phyloP scores from a whole-genome alignment of 1,140 invertebrate species.

The Coptotermes formosanus region DNA sequence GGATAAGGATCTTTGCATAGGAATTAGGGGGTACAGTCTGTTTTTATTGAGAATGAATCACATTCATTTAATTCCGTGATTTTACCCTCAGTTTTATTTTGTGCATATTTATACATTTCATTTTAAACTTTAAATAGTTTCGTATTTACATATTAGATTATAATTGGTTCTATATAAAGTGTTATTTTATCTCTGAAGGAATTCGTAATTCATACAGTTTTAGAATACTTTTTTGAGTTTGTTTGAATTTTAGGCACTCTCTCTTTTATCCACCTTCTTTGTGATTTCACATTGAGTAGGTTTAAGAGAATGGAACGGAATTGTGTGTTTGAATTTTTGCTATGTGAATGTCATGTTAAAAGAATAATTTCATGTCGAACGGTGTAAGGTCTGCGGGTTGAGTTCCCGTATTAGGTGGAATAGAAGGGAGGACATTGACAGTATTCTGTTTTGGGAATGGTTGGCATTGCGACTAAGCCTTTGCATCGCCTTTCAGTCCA shows the following conservation, averaged over 20 bases:
- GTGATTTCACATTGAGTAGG: neutral
- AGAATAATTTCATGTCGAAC: no score
- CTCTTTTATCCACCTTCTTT: neutral
- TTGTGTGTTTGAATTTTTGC: neutral
- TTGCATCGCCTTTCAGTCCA: neutral
- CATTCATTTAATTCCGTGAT: neutral
- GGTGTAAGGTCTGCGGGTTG: no score
- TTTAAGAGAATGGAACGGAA: neutral
- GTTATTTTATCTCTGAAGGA: neutral
- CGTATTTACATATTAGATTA: constrained; percentile 24
- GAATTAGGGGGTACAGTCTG: neutral
- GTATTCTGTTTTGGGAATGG: neutral
- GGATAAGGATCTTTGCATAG: neutral
- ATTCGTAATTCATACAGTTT: constrained; percentile 13
- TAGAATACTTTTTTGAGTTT: constrained; percentile 3
- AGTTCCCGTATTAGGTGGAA: neutral
- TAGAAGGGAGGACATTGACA: neutral
- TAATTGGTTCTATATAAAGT: neutral
- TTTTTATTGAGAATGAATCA: neutral
- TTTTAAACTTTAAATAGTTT: constrained; percentile 25
- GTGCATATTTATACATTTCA: constrained; percentile 24
- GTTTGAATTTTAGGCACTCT: constrained; percentile 20
- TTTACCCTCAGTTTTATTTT: constrained; percentile 22
- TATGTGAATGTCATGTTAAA: no score
- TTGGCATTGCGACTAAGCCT: neutral